Evolutionary conservation across 2,888 invertebrate genomes (phyloP).

Genomic region (Hydrotaea diabolus): DNA sequence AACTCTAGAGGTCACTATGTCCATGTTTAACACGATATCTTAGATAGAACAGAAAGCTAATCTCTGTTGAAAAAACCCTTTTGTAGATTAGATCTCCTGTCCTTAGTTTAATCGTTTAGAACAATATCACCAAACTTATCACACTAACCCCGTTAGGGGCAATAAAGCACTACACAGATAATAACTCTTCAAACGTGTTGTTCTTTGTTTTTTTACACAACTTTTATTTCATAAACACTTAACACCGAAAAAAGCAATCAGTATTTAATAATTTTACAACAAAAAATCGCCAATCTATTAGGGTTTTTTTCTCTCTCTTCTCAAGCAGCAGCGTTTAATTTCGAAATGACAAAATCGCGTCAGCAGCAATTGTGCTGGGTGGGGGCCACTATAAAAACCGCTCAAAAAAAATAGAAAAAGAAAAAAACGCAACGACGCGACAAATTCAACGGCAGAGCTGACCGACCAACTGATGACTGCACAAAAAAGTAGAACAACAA

Average conservation of each 20-base stretch:
- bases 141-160: not conserved
- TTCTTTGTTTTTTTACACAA: not conserved
- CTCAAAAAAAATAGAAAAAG: not conserved
- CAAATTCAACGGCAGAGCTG: not conserved
- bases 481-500: not conserved
- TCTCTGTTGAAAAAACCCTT: no score
- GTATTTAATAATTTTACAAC: constrained; percentile 24
- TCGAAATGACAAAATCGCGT: constrained; percentile 1
- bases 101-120: no score
- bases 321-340: not conserved
- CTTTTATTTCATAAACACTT: constrained; percentile 47
- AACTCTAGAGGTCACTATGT: no score
- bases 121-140: not conserved
- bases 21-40: no score
- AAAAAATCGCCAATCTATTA: not conserved
- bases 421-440: constrained; percentile 6
- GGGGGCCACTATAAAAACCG: not conserved
- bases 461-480: not conserved
- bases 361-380: not conserved
- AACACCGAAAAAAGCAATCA: constrained; percentile 13
- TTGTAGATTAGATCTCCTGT: no score
- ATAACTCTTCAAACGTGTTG: constrained; percentile 38
- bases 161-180: constrained; percentile 2
- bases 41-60: no score
- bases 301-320: not conserved